phyloP scores from a whole-genome alignment of 1,140 invertebrate species.

The Heliconius eleuchia region DNA sequence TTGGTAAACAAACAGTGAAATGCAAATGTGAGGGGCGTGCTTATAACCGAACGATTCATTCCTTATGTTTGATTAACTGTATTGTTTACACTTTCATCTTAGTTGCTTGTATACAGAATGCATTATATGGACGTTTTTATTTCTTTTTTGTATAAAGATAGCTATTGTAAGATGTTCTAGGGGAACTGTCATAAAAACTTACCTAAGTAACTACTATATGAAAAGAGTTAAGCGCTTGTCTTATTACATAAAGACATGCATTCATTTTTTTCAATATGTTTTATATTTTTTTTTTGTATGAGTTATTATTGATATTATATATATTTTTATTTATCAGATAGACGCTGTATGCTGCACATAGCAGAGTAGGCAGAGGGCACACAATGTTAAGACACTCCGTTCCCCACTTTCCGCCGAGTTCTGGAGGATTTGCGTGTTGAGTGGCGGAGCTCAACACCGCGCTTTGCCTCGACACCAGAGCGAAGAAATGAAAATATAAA shows the following conservation, averaged over 20 bases:
- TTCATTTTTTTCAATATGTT: too few relatives aligned
- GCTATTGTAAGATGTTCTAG: neutral
- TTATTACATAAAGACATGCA: neutral
- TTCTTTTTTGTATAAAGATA: slow-evolving; percentile 14
- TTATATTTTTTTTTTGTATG: too few relatives aligned
- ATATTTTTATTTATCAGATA: too few relatives aligned
- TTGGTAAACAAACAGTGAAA: slow-evolving; percentile 27
- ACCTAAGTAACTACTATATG: neutral
- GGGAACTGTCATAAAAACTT: neutral
- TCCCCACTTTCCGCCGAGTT: too few relatives aligned
- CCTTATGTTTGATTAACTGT: slow-evolving; percentile 28
- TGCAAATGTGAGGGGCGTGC: slow-evolving; percentile 26
- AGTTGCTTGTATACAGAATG: slow-evolving; percentile 15
- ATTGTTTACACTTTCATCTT: slow-evolving; percentile 33
- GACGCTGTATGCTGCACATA: too few relatives aligned
- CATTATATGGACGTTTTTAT: slow-evolving; percentile 14
- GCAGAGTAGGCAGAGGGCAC: too few relatives aligned
- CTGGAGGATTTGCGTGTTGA: too few relatives aligned
- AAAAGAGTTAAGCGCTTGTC: neutral
- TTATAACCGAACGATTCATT: slow-evolving; percentile 35
- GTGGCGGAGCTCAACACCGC: too few relatives aligned
- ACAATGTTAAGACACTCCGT: too few relatives aligned
- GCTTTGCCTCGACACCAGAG: too few relatives aligned
- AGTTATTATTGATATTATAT: too few relatives aligned
- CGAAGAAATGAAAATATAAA: too few relatives aligned